phyloP scores from a whole-genome alignment of 2,888 invertebrate species.

The Sminthurinus aureus region DNA sequence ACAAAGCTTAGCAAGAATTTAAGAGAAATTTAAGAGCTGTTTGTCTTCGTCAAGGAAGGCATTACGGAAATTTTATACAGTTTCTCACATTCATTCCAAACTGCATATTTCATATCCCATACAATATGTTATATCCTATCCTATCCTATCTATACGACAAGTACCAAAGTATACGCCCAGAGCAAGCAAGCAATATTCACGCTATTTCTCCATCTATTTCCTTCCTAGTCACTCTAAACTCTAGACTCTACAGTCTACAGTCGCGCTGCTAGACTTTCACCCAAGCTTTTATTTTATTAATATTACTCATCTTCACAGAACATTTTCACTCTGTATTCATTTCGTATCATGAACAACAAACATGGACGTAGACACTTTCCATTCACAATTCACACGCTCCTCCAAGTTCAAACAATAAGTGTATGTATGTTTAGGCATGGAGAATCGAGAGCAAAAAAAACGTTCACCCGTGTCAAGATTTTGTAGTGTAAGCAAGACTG shows the following conservation, averaged over 20 bases:
- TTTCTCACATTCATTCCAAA: not conserved
- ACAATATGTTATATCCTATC: not conserved
- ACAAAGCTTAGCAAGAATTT: not conserved
- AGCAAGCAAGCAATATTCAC: not conserved
- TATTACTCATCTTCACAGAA: not conserved
- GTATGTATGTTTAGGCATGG: not conserved
- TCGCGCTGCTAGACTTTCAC: not conserved
- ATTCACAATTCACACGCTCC: not conserved
- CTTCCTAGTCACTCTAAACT: not conserved
- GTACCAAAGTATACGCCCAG: not conserved
- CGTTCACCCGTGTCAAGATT: not conserved
- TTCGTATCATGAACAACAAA: not conserved
- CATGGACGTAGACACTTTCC: not conserved
- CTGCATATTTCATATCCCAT: not conserved
- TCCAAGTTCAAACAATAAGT: not conserved
- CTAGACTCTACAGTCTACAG: not conserved
- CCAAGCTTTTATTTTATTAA: not conserved
- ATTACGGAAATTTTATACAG: not conserved
- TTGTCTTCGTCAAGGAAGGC: not conserved
- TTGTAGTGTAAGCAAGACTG: not conserved
- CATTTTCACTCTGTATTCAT: not conserved
- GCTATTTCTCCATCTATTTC: not conserved
- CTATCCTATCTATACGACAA: not conserved
- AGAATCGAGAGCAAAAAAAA: no score
- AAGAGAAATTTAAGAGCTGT: conserved; percentile 6